Base-by-base conservation (phyloP, 1,140 invertebrate genomes). In the Lucilia cuprina region DNA sequence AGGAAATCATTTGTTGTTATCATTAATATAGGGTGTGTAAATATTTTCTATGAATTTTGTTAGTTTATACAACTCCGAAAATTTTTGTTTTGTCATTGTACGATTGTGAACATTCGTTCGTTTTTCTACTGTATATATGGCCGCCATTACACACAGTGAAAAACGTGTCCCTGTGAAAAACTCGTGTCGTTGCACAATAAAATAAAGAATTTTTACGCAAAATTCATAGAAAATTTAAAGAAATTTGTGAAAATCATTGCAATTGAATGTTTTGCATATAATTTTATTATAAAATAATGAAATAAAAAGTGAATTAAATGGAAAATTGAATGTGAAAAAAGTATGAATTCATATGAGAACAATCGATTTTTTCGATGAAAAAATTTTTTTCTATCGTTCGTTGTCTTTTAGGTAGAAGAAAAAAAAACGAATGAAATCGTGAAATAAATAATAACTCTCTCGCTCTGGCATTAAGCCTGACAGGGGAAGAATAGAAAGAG, bases 91-190 rank as follows among this genome's bases (percentile, higher is more conserved):
- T 78, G 30, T 55, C 41, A 65, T 83, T 49, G 14, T 65, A 47
- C 74, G 84, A 86, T n/a, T 75, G 5, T 17, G 13, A 41, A n/a
- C 34, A n/a, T n/a, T 17, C 41, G 41, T 78, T 78, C 75, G 41
- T 49, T 47, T 78, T 80, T 25, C 5, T 80, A 49, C 77, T 70
- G 77, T 80, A 78, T 41, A 41, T 47, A 47, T 47, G 34, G 88
- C 89, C 89, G 89, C 89, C 87, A 85, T 85, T 86, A 86, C 82
- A 85, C 86, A 88, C 87, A 89, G 88, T 89, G 88, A 90, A 89
- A 84, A 90, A 88, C 89, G 89, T 90, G 89, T 87, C 88, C 89
- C 86, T 88, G 86, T 88, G 87, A 88, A 90, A 88, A 88, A 90
- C 87, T 85, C 83, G 84, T 86, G 83, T 85, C 85, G 85, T 85